Percentiles rank a stretch among this genome's conserved stretches.
phyloP scores from a whole-genome alignment of 2,888 invertebrate species.

The Ernsta delagoae region DNA sequence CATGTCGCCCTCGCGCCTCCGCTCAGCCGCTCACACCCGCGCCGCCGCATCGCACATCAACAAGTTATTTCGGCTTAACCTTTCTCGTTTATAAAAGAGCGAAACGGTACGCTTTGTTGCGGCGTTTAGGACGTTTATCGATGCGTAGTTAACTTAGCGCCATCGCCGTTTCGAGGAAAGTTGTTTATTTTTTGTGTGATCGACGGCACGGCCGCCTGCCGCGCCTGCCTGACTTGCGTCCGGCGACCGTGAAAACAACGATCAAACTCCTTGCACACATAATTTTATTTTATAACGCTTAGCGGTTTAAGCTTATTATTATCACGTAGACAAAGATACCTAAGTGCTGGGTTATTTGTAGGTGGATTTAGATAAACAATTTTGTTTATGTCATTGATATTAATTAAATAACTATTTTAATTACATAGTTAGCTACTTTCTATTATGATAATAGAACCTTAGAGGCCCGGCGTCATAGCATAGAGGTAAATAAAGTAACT shows the following conservation, averaged over 20 bases:
- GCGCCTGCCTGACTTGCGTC: constrained; percentile 72
- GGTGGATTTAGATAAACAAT: too few species aligned
- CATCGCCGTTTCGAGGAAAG: constrained; percentile 83
- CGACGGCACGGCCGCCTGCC: constrained; percentile 73
- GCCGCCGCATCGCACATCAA: constrained; percentile 78
- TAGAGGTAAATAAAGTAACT: too few species aligned
- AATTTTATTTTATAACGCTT: constrained; percentile 46
- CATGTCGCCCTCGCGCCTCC: constrained; percentile 40
- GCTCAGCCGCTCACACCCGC: constrained; percentile 58
- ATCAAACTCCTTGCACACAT: constrained; percentile 54
- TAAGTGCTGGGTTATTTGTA: too few species aligned
- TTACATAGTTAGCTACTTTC: too few species aligned
- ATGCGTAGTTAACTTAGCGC: constrained; percentile 68
- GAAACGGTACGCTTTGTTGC: constrained; percentile 54
- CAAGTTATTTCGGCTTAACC: constrained; percentile 81
- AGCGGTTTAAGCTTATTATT: too few species aligned
- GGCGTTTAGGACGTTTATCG: constrained; percentile 64
- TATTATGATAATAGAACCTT: too few species aligned
- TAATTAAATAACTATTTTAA: too few species aligned
- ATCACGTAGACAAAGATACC: too few species aligned
- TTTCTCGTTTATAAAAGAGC: constrained; percentile 65
- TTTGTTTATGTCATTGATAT: too few species aligned
- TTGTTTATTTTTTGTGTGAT: constrained; percentile 76
- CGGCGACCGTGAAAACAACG: constrained; percentile 77
- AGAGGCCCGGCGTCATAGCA: too few species aligned